Evolutionary conservation across 1,140 invertebrate genomes (phyloP).

Genomic region (Harlomillsia oculata): DNA sequence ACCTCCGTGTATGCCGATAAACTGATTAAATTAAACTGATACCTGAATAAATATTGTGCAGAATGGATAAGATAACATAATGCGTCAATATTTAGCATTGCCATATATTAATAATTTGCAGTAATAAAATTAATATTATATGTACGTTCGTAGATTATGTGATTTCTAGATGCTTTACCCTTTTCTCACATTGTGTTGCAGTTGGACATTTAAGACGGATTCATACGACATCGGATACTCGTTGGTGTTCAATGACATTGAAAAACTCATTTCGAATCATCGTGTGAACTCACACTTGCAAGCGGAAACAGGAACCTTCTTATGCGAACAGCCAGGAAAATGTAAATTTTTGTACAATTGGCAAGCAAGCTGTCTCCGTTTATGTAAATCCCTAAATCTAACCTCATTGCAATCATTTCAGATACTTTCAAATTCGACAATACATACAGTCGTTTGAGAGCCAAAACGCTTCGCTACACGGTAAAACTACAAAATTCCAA

Average conservation of each 20-base stretch:
- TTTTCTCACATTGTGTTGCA: conserved; percentile 39
- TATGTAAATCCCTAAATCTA: neutral
- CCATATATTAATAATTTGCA: neutral
- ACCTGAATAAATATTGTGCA: neutral
- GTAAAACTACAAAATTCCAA: no score
- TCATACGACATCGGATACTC: conserved; percentile 81
- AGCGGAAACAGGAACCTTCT: conserved; percentile 66
- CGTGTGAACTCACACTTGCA: conserved; percentile 63
- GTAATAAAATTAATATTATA: neutral
- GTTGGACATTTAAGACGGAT: conserved; percentile 80
- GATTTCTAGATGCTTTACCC: neutral
- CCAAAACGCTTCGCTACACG: conserved; percentile 69
- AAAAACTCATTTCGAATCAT: conserved; percentile 53
- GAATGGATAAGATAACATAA: no score
- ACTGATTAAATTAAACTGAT: neutral
- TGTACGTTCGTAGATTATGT: neutral
- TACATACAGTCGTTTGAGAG: conserved; percentile 65
- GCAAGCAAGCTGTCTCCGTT: neutral
- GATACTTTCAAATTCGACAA: conserved; percentile 84
- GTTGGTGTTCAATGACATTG: conserved; percentile 54
- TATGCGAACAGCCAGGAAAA: conserved; percentile 61
- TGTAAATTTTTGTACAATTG: conserved; percentile 53
- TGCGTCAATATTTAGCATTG: neutral
- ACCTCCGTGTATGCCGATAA: no score
- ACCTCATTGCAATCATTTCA: conserved; percentile 42